phyloP scores from a whole-genome alignment of 2,797 vertebrate species.

The Platalea minor region DNA sequence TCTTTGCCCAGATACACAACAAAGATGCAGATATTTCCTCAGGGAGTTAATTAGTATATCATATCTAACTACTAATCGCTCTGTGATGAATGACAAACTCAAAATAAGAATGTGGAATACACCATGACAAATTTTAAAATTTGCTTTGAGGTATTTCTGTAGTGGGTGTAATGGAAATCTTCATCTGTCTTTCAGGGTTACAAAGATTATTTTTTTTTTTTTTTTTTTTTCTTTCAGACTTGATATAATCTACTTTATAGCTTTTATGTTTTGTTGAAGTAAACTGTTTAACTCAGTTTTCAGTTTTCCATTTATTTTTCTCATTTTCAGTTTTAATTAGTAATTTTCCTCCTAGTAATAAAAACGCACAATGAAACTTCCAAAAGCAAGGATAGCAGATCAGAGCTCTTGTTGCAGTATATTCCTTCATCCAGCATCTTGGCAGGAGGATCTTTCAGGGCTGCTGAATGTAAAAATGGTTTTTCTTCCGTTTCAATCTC shows the following conservation, averaged over 20 bases:
- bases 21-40: constrained; percentile 47
- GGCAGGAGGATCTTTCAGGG: not conserved
- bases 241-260: not conserved
- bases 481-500: not conserved
- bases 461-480: not conserved
- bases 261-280: constrained; percentile 6
- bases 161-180: constrained; percentile 44
- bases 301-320: not conserved
- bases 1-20: constrained; percentile 44
- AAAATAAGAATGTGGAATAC: constrained; percentile 41
- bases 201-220: not conserved
- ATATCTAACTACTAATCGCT: constrained; percentile 44
- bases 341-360: not conserved
- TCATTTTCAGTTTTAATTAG: not conserved
- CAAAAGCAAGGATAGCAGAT: not conserved
- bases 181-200: constrained; percentile 12
- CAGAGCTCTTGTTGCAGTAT: not conserved
- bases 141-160: constrained; percentile 50
- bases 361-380: not conserved
- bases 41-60: constrained; percentile 50
- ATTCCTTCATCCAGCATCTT: not conserved
- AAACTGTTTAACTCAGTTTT: constrained; percentile 2
- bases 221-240: not conserved
- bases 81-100: constrained; percentile 59
- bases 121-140: constrained; percentile 35